Evolutionary conservation across 2,888 invertebrate species (phyloP).

Genomic region (Ennomos erosarius): DNA sequence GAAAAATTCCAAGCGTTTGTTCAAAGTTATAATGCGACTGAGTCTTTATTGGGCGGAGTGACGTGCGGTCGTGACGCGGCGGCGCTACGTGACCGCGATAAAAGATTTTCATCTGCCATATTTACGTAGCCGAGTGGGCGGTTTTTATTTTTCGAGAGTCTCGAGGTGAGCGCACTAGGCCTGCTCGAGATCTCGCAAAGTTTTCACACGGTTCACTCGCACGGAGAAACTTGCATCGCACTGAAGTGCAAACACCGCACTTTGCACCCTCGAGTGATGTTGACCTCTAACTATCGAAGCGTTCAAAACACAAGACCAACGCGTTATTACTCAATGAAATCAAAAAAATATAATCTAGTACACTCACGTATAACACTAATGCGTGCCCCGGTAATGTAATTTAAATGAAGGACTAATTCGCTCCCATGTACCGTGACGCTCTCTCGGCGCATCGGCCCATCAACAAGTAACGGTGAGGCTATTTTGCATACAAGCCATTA

Average conservation of each 20-base stretch:
- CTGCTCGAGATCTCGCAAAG: conserved; percentile 61
- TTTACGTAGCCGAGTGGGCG: conserved; percentile 84
- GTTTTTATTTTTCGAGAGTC: conserved; percentile 82
- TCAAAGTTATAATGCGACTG: conserved; percentile 81
- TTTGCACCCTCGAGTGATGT: conserved; percentile 53
- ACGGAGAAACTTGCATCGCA: conserved; percentile 61
- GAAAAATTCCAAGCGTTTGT: conserved; percentile 77
- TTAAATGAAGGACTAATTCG: conserved; percentile 83
- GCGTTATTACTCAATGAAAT: conserved; percentile 58
- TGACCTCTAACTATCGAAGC: conserved; percentile 63
- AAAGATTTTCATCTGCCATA: conserved; percentile 85
- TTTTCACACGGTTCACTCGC: conserved; percentile 77
- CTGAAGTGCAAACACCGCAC: conserved; percentile 45
- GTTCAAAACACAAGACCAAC: conserved; percentile 46
- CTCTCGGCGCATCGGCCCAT: conserved; percentile 78
- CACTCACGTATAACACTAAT: conserved; percentile 69
- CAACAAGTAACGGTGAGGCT: conserved; percentile 82
- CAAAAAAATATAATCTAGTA: conserved; percentile 57
- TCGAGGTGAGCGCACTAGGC: conserved; percentile 65
- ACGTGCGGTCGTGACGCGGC: conserved; percentile 82
- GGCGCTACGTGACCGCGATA: conserved; percentile 84
- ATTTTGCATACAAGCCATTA: conserved; percentile 85
- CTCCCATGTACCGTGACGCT: conserved; percentile 80
- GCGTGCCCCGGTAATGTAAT: conserved; percentile 76
- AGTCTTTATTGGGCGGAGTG: conserved; percentile 80